Evolutionary conservation across 2,113 vertebrate species (phyloP), one percentile per base, ranked within the genome.

Genomic region (Carassius auratus): DNA sequence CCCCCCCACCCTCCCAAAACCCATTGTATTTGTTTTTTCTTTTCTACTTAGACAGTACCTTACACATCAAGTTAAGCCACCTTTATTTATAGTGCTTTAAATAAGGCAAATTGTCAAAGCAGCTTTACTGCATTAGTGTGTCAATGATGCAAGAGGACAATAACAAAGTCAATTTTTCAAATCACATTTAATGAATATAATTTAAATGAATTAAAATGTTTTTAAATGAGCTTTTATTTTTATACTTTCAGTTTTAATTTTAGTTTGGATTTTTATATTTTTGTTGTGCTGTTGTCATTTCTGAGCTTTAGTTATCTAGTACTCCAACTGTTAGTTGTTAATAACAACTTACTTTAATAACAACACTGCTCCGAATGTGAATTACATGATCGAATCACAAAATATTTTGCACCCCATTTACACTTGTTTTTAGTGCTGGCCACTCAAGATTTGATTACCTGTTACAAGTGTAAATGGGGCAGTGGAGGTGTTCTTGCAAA

Each of bases 401-500:
- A 76, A 55, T 50, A 76, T 26, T 55, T 76, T 33, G 74, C 48
- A 76, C 13, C 45, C 26, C 23, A 23, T 55, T 55, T 76, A 55
- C 74, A 76, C 75, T 76, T 55, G 8, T 26, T 55, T 76, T 30
- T 55, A 50, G 75, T 52, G 2, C 48, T 30, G 48, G 15, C n/a
- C 48, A 30, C 14, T 76, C 8, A 3, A 15, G 4, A 76, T 33
- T 55, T 48, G 23, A 55, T 76, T 14, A 76, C 26, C 45, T 26
- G 50, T 55, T 50, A 76, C 9, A 13, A 50, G 50, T 76, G 75
- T 76, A 76, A 76, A 76, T 55, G 36, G 36, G 10, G 14, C 76
- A 33, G 62, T 59, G 15, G 50, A 79, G 30, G 57, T 79, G n/a
- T 79, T 79, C 36, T 38, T 42, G 76, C 9, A 57, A 62, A 61